phyloP scores from a whole-genome alignment of 1,140 invertebrate genomes.

The Aphaenogaster rudis region DNA sequence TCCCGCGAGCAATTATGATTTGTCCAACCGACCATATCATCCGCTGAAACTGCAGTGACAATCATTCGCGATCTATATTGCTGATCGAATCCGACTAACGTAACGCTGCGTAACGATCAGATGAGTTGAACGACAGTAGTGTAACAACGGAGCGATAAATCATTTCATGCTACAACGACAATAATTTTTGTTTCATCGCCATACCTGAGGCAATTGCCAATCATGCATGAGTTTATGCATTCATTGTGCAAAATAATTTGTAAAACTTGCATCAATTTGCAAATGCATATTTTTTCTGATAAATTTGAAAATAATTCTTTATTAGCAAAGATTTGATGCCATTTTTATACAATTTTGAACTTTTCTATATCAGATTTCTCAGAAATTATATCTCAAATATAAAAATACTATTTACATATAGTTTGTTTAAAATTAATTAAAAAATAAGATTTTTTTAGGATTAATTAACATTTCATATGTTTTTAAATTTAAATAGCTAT shows the following conservation, averaged over 20 bases:
- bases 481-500: not conserved
- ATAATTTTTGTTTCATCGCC: conserved; percentile 38
- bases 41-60: conserved; percentile 39
- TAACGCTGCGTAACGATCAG: conserved; percentile 36
- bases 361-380: not conserved
- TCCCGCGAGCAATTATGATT: conserved; percentile 49
- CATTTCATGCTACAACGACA: conserved; percentile 34
- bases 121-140: conserved; percentile 37
- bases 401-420: not conserved
- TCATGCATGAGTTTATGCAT: not conserved
- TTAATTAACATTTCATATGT: not conserved
- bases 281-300: not conserved
- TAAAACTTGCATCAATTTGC: not conserved
- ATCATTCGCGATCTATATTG: conserved; percentile 40
- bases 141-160: conserved; percentile 35
- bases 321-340: not conserved
- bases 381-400: not conserved
- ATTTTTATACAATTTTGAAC: not conserved
- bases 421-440: not conserved
- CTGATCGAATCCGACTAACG: conserved; percentile 3
- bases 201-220: conserved; percentile 36
- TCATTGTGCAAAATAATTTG: not conserved
- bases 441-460: not conserved
- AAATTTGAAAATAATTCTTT: not conserved
- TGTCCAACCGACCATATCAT: conserved; percentile 46